Evolutionary conservation across 2,888 invertebrate genomes (phyloP), one percentile per base, ranked within the genome.

Genomic region (Lampropteryx suffumata): DNA sequence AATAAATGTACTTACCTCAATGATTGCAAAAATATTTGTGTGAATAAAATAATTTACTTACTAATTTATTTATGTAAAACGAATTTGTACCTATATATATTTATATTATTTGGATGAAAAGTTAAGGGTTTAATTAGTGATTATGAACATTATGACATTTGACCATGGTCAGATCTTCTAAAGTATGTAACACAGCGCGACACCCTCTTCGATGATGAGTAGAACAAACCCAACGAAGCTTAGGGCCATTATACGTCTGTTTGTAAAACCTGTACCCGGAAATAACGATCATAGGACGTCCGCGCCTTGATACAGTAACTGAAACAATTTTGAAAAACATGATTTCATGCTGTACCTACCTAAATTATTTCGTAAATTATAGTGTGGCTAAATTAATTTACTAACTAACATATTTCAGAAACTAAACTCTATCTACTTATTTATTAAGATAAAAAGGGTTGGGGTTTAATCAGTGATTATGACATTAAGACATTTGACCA

Each of bases 131-230:
- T 7, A 6, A 24, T 30, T 14, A 35, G 8, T 12, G 66, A 32
- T 56, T 63, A 34, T 69, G 69, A 3, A 27, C 10, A 35, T 61
- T 62, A 10, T 54, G 46, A 3, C 62, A 42, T 39, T 44, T 57
- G 1, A 61, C 30, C 3, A 68, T 61, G 3, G 54, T 28, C 34
- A 34, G 32, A 13, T 51, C 49, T 3, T 59, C 39, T 0, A 63
- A 4, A 1, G 67, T 67, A 12, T 61, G 53, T 2, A 65, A 35
- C 4, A 55, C 33, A 1, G 69, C 70, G 3, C 55, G 47, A 12
- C 36, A 45, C 5, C 40, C 40, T 3, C 12, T 27, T 5, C 7
- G n/a, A 2, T 28, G 24, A 12, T 50, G 39, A 0, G 47, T 35
- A 4, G 40, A 30, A 12, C 44, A 44, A 0, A 24, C 21, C 44